Percentiles rank a stretch among this genome's conserved stretches.
Evolutionary conservation across 2,113 vertebrate species (phyloP).

Genomic region (Bufo bufo): DNA sequence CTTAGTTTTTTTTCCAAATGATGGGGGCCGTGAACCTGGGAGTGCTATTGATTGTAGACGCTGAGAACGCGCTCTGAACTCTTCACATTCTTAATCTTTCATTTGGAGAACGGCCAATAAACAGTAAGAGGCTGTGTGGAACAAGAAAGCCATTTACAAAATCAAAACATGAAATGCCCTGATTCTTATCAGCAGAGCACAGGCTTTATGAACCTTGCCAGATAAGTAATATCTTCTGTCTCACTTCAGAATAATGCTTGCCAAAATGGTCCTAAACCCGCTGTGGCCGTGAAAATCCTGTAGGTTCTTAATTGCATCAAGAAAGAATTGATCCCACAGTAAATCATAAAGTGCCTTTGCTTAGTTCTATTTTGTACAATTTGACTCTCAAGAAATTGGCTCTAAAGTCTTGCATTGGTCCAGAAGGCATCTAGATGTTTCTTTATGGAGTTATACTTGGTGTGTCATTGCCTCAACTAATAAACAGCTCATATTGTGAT

Average conservation of each 20-base stretch:
- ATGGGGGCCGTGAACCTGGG: constrained; percentile 14
- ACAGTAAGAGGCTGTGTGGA: constrained; percentile 35
- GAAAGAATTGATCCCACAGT: not conserved
- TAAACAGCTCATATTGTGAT: not conserved
- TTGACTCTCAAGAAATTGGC: not conserved
- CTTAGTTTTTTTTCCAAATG: constrained; percentile 18
- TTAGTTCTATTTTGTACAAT: not conserved
- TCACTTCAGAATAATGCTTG: constrained; percentile 15
- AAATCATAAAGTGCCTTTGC: not conserved
- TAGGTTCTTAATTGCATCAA: constrained; percentile 37
- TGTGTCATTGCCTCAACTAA: not conserved
- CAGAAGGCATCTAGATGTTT: not conserved
- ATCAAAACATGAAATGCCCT: constrained; percentile 46
- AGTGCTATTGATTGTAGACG: constrained; percentile 37
- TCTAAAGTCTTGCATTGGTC: not conserved
- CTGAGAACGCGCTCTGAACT: constrained; percentile 12
- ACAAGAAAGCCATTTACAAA: constrained; percentile 52
- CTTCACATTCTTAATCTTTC: constrained; percentile 37
- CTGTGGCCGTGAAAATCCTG: constrained; percentile 1
- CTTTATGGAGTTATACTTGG: not conserved
- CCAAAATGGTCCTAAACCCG: constrained; percentile 8
- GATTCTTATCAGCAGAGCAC: constrained; percentile 41
- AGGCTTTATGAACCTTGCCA: constrained; percentile 45
- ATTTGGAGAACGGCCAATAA: constrained; percentile 45
- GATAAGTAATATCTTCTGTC: constrained; percentile 41